Evolutionary conservation across 1,140 invertebrate genomes (phyloP), one percentile per base, ranked within the genome.

Genomic region (Druon quercuslanigerum): DNA sequence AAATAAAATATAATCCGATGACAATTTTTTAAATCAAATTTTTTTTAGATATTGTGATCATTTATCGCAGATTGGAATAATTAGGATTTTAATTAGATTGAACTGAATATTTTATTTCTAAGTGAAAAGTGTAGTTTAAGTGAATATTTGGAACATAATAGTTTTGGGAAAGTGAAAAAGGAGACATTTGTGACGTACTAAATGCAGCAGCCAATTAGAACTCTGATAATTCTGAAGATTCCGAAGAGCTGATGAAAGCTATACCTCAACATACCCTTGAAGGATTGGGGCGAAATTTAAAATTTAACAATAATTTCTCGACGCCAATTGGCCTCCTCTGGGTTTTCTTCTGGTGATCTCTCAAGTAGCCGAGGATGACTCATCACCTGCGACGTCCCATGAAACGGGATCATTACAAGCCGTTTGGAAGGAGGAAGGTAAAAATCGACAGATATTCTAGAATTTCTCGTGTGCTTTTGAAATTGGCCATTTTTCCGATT

Each of bases 401-500:
- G 79, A 90, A 86, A 50, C 84, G 87, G 56, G 87, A 90, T 70
- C 88, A 87, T 19, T 92, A 92, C 83, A 92, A 91, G 72, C 85
- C 91, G 60, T 91, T 91, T 74, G 91, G 90, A 71, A 86, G 84
- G 73, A 90, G 90, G 81, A 90, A 91, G 91, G 90, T 92, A 88
- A 88, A 85, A 40, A 40, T 66, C 8, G n/a, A 3, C 25, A 2
- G 5, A 7, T 9, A 46, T 46, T 46, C 40, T 25, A 25, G 20
- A 25, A 25, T 25, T 25, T 25, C 5, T 2, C 5, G 25, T 33
- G 25, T 33, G 25, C 5, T 3, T 33, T 2, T 2, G 25, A 33
- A 33, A 33, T 2, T 33, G 25, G 5, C 2, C 25, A 33, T 33
- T 33, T 33, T 33, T 33, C 5, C 25, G 25, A 33, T 33, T 25